phyloP scores from a whole-genome alignment of 2,113 vertebrate genomes.

The Gobius niger region DNA sequence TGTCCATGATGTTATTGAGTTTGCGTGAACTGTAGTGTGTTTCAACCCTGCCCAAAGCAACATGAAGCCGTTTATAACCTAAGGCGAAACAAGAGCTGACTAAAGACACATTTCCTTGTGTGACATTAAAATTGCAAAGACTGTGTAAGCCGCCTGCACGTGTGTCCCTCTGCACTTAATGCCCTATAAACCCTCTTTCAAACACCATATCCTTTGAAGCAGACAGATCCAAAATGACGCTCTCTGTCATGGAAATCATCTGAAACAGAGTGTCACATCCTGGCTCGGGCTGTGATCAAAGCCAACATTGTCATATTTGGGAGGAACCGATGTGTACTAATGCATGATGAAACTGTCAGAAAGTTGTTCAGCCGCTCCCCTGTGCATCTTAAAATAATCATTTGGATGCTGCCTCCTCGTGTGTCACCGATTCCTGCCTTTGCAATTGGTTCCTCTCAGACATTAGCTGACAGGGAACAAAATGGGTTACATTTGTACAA shows the following conservation, averaged over 20 bases:
- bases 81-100: background rate
- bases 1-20: background rate
- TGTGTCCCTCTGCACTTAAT: constrained; percentile 11
- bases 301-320: constrained; percentile 76
- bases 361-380: constrained; percentile 72
- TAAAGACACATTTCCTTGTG: background rate
- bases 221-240: constrained; percentile 60
- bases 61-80: too few relatives aligned
- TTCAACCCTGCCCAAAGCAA: too few relatives aligned
- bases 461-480: constrained; percentile 60
- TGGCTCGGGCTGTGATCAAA: constrained; percentile 80
- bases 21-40: background rate
- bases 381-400: constrained; percentile 77
- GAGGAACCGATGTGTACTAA: constrained; percentile 73
- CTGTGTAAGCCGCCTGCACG: background rate
- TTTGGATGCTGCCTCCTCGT: constrained; percentile 60
- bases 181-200: constrained; percentile 26
- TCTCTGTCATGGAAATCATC: constrained; percentile 75
- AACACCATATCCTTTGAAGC: constrained; percentile 65
- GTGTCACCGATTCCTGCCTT: constrained; percentile 45
- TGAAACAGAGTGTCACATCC: constrained; percentile 71
- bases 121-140: constrained; percentile 22
- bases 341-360: constrained; percentile 81
- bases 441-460: constrained; percentile 52
- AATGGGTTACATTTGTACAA: constrained; percentile 54